Evolutionary conservation across 2,888 invertebrate genomes (phyloP), one percentile per base, ranked within the genome.

Genomic region (Mythimna vitellina): DNA sequence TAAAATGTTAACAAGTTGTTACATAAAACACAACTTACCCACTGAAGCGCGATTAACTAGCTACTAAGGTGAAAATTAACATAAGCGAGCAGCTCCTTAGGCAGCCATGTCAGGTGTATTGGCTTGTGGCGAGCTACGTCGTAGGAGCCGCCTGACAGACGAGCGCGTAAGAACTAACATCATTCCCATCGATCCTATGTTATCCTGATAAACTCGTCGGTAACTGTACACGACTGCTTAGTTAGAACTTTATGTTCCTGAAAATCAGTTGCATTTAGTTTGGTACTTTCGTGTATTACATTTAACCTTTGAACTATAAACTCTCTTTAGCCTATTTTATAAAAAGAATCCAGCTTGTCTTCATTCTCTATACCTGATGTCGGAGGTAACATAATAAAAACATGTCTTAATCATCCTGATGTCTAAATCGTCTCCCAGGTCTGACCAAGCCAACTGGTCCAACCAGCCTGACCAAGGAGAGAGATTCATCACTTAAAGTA

Each of bases 91-190:
- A 46, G 29, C 25, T 51, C 25, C 20, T 69, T 53, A 17, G 42
- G 38, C 60, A 42, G 46, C 32, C 25, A 32, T 38, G 62, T 42
- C 56, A 70, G 67, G 56, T 68, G 64, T 69, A 62, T 6, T 65
- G 53, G 68, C 56, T 70, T 60, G 58, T 25, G 67, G 51, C 38
- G 46, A 62, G 32, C 46, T 63, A 25, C n/a, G 22, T 51, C 46
- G 25, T 38, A 67, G 53, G 20, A 46, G 10, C 67, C 29, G 74
- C 38, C 66, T 68, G 66, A 64, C 66, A 73, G 68, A 68, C 38
- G 71, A 65, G 56, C 65, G 64, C 64, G 56, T 46, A 29, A 70
- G 61, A 69, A 29, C 64, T 54, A 49, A 65, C 56, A 58, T 38
- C n/a, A 58, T 46, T 46, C 3, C 49, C 53, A n/a, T 73, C 57